Percentiles rank a stretch among this genome's conserved stretches.
Evolutionary conservation across 1,140 invertebrate genomes (phyloP).

Genomic region (Fopius arisanus): DNA sequence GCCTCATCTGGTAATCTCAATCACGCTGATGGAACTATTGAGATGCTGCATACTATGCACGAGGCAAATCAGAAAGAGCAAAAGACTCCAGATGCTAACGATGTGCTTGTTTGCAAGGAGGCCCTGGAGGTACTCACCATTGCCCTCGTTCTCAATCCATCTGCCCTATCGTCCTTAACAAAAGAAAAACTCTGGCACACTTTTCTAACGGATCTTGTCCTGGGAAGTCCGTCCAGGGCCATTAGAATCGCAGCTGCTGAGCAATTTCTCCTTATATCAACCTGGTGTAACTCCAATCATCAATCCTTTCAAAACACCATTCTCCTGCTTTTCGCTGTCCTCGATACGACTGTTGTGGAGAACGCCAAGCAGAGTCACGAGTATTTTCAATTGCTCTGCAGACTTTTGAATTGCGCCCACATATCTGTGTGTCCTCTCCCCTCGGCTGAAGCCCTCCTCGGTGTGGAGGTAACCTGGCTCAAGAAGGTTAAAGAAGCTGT

Average conservation of each 20-base stretch:
- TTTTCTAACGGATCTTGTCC: conserved; percentile 88
- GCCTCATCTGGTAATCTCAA: conserved; percentile 76
- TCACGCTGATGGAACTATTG: conserved; percentile 72
- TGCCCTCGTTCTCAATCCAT: conserved; percentile 84
- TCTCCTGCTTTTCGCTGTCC: conserved; percentile 78
- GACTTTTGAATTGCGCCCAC: conserved; percentile 79
- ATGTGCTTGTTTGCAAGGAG: conserved; percentile 83
- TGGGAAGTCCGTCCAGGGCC: conserved; percentile 77
- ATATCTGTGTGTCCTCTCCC: conserved; percentile 73
- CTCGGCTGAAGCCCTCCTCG: conserved; percentile 75
- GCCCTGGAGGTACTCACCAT: conserved; percentile 89
- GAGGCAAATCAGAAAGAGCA: conserved; percentile 64
- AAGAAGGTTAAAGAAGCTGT: conserved; percentile 76
- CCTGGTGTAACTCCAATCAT: conserved; percentile 70
- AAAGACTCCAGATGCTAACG: conserved; percentile 64
- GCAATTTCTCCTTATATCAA: conserved; percentile 83
- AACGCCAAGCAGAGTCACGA: conserved; percentile 83
- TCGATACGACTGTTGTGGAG: conserved; percentile 78
- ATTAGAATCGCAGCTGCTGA: conserved; percentile 81
- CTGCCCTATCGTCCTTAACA: conserved; percentile 81
- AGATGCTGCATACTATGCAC: conserved; percentile 70
- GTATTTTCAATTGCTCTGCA: conserved; percentile 81
- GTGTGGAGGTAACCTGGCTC: conserved; percentile 84
- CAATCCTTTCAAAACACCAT: conserved; percentile 77
- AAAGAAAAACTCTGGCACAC: conserved; percentile 78